A percentile compares a stretch with the other conserved stretches of the same genome.
These are phyloP conservation scores for Meandrusa payeni DNA, from an alignment of 2,888 invertebrate genomes.

Conservation along the genomic window DNA sequence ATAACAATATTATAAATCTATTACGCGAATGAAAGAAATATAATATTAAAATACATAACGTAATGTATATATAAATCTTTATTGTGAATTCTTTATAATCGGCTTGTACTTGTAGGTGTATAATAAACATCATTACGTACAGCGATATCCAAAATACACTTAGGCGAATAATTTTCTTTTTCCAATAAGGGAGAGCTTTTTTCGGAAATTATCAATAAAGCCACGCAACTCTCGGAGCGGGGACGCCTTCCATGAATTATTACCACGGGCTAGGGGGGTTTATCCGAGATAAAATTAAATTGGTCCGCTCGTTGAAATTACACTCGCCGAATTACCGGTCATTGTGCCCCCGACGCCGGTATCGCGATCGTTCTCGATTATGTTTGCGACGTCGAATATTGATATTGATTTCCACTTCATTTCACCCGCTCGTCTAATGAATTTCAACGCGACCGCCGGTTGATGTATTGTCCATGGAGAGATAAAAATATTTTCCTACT, in stretches of 20 bases:
- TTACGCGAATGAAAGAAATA: too few species aligned
- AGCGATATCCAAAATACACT: neutral
- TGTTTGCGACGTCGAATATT: constrained; percentile 51
- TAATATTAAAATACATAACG: too few species aligned
- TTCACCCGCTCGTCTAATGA: constrained; percentile 6
- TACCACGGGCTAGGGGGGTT: constrained; percentile 46
- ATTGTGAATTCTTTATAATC: too few species aligned
- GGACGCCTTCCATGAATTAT: constrained; percentile 55
- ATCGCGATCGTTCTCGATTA: constrained; percentile 50
- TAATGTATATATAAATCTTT: too few species aligned
- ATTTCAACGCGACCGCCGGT: neutral
- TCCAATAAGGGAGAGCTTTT: constrained; percentile 10
- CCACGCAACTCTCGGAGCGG: constrained; percentile 4
- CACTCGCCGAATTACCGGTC: constrained; percentile 62
- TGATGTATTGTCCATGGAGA: too few species aligned
- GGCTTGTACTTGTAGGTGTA: too few species aligned
- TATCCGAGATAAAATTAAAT: constrained; percentile 65
- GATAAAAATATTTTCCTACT: neutral
- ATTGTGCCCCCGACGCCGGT: constrained; percentile 51
- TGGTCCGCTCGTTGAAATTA: constrained; percentile 51
- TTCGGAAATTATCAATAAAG: constrained; percentile 15
- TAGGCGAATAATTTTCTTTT: constrained; percentile 7
- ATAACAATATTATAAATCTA: too few species aligned
- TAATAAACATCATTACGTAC: neutral
- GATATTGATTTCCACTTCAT: constrained; percentile 50